Evolutionary conservation across 1,140 invertebrate species (phyloP), one percentile per base, ranked within the genome.

Genomic region (Drosophila punjabiensis): DNA sequence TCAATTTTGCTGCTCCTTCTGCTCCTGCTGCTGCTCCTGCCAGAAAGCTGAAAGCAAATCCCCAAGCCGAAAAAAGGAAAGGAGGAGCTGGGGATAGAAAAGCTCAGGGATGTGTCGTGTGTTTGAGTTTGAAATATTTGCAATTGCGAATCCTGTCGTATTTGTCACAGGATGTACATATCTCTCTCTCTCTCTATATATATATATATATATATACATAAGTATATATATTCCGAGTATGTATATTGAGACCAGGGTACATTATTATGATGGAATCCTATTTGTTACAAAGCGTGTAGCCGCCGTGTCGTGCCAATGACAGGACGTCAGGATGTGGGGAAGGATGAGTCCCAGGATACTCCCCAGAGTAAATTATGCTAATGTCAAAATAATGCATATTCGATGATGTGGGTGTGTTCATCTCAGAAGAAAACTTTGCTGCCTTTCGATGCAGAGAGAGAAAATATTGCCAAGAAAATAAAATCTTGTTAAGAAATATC

Each of bases 311-410:
- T 89, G 86, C 82, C 86, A 89, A 82, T 89, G 86, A 86, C 86
- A 90, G 85, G 52, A 59, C 67, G 77, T 65, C 75, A 62, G 61
- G 70, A 56, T 43, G 41, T 43, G 33, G 24, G 35, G 10, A 56
- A 56, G 58, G 52, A 56, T 56, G 24, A 55, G 32, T 71, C 14
- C 50, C 68, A 69, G 68, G 68, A 71, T 71, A 71, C 67, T 65
- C 68, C 68, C 48, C 65, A 68, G 70, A 89, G 76, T 92, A 92
- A 92, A 92, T 92, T 92, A 92, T 92, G 89, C 90, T 92, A 92
- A 92, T 92, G 89, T 92, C 89, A 83, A 92, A 92, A 92, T 92
- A 92, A 92, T 92, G 90, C 85, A 89, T 92, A 92, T 92, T 92
- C 89, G 85, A 92, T 92, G 87, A 85, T 90, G 85, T 87, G 82